A percentile compares a stretch with the other conserved stretches of the same genome.
Conservation (phyloP, 1,140 invertebrate species). For the Macrosteles quadrilineatus region DNA sequence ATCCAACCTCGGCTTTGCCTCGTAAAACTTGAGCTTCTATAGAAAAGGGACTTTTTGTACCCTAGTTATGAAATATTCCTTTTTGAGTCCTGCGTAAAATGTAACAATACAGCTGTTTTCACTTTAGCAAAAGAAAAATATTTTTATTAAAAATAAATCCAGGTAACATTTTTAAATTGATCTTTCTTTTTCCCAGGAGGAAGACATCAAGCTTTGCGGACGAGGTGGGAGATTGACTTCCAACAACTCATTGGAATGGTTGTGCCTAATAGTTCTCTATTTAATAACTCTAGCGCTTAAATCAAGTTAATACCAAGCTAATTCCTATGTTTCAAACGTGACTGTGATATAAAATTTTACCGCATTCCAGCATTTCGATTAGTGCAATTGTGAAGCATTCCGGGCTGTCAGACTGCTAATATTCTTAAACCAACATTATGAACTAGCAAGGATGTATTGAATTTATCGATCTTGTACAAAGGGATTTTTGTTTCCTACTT, state of each 20-base stretch:
- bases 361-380: not conserved
- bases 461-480: not conserved
- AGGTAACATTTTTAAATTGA: not conserved
- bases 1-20: too few species aligned
- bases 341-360: slow-evolving; percentile 18
- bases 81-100: too few species aligned
- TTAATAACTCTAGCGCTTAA: not conserved
- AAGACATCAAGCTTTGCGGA: slow-evolving; percentile 35
- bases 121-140: too few species aligned
- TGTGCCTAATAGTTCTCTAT: not conserved
- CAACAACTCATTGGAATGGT: not conserved
- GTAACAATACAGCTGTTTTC: too few species aligned
- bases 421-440: slow-evolving; percentile 20
- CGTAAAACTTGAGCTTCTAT: too few species aligned
- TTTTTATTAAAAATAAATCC: too few species aligned
- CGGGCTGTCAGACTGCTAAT: not conserved
- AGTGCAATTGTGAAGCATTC: not conserved
- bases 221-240: not conserved
- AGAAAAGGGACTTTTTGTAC: too few species aligned
- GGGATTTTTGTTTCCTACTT: not conserved
- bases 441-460: not conserved
- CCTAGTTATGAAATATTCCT: too few species aligned
- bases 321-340: not conserved
- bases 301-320: slow-evolving; percentile 1
- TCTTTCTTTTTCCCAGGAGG: slow-evolving; percentile 26